Evolutionary conservation across 2,113 vertebrate genomes (phyloP).

Genomic region (Cryptomyrus ogoouensis): DNA sequence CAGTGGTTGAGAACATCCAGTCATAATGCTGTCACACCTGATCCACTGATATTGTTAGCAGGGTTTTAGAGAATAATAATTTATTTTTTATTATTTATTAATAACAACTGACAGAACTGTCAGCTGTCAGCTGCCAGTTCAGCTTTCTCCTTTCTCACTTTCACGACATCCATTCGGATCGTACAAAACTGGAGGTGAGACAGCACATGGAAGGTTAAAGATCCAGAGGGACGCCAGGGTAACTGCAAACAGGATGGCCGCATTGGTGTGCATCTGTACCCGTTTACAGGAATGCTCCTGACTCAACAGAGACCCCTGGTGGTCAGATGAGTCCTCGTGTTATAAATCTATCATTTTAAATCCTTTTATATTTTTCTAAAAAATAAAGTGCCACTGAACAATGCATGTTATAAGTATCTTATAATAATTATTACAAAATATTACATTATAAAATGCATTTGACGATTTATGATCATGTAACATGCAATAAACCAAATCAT

Average conservation of each 20-base stretch:
- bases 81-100: too few relatives aligned
- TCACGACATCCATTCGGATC: not conserved
- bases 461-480: not conserved
- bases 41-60: not conserved
- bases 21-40: not conserved
- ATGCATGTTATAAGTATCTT: not conserved
- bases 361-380: not conserved
- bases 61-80: not conserved
- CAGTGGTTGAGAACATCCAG: not conserved
- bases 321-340: not conserved
- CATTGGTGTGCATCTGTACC: too few relatives aligned
- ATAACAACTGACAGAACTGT: not conserved
- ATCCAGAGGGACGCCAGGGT: not conserved
- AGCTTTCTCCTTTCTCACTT: not conserved
- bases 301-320: not conserved
- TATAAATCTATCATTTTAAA: not conserved
- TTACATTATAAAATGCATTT: not conserved
- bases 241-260: too few relatives aligned
- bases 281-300: too few relatives aligned
- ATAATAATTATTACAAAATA: not conserved
- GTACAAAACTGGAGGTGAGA: not conserved
- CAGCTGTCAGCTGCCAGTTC: not conserved
- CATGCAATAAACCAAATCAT: not conserved
- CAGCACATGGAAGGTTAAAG: not conserved
- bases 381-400: not conserved